A percentile compares a stretch with the other conserved stretches of the same genome.
These are phyloP conservation scores for Mormyrus lacerda DNA, from an alignment of 2,113 vertebrate species.

Conservation along the genomic window DNA sequence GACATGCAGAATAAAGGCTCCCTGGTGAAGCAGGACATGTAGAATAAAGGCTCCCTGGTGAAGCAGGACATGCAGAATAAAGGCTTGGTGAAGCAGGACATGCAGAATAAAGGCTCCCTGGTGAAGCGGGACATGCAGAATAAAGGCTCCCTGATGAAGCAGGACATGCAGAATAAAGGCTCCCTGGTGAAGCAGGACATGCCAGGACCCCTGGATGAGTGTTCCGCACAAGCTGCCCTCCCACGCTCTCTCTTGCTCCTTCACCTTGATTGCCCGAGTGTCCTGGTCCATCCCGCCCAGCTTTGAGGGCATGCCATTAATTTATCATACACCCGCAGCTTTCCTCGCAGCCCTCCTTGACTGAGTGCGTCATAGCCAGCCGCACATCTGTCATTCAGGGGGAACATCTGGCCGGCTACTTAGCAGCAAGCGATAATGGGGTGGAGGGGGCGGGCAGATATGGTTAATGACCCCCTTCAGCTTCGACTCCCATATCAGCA, in stretches of 20 bases:
- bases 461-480: background rate
- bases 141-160: background rate
- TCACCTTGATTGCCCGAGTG: slow-evolving; percentile 41
- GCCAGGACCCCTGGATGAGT: background rate
- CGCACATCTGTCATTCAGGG: slow-evolving; percentile 54
- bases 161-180: background rate
- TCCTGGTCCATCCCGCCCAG: slow-evolving; percentile 32
- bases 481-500: background rate
- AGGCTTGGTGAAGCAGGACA: background rate
- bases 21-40: background rate
- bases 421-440: slow-evolving; percentile 18
- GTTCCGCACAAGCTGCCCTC: background rate
- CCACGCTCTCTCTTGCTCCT: background rate
- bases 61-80: background rate
- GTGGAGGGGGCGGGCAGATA: slow-evolving; percentile 5
- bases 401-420: slow-evolving; percentile 35
- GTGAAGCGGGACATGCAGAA: background rate
- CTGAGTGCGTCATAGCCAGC: slow-evolving; percentile 54
- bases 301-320: slow-evolving; percentile 45
- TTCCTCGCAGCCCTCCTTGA: slow-evolving; percentile 41
- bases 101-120: background rate
- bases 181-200: background rate
- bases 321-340: slow-evolving; percentile 47
- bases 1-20: background rate
- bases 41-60: background rate